Conservation (phyloP, 2,113 vertebrate genomes). For the Chloroceryle aenea region DNA sequence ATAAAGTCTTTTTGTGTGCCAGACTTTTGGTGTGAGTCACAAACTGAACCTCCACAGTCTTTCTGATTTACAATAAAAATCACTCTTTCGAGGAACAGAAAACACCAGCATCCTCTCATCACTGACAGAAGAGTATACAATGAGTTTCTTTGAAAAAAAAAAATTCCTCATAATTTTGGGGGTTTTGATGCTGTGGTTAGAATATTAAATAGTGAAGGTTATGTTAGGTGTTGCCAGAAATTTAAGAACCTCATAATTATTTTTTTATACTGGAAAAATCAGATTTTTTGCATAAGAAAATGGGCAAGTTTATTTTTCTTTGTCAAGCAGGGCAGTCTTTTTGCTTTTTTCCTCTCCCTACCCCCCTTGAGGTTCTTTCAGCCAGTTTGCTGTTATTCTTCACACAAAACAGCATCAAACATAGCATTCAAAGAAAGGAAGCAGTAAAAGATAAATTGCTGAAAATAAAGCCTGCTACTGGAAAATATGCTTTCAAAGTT, state of each 20-base stretch:
- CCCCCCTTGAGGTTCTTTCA: slow-evolving; percentile 22
- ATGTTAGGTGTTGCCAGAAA: slow-evolving; percentile 32
- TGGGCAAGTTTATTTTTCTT: slow-evolving; percentile 54
- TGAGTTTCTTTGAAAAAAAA: slow-evolving; percentile 49
- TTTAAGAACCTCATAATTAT: neutral
- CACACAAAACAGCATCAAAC: slow-evolving; percentile 62
- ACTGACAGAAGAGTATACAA: slow-evolving; percentile 38
- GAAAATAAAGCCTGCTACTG: slow-evolving; percentile 51
- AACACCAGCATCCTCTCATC: neutral
- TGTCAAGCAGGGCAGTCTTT: neutral
- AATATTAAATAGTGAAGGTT: slow-evolving; percentile 40
- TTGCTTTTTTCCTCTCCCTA: neutral
- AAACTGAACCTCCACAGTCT: neutral
- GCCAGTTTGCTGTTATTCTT: slow-evolving; percentile 44
- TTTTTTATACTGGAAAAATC: slow-evolving; percentile 31
- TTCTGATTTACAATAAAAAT: slow-evolving; percentile 69
- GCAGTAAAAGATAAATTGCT: slow-evolving; percentile 49
- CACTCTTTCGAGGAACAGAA: neutral
- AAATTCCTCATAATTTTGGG: slow-evolving; percentile 19
- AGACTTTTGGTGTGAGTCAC: slow-evolving; percentile 6
- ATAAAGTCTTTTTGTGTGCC: neutral
- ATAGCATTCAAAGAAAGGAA: slow-evolving; percentile 59
- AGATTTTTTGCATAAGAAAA: slow-evolving; percentile 10
- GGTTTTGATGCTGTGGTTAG: slow-evolving; percentile 23
- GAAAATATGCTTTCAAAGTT: slow-evolving; percentile 57